Base-by-base conservation (phyloP, 1,140 invertebrate genomes). In the Pogonomyrmex barbatus region DNA sequence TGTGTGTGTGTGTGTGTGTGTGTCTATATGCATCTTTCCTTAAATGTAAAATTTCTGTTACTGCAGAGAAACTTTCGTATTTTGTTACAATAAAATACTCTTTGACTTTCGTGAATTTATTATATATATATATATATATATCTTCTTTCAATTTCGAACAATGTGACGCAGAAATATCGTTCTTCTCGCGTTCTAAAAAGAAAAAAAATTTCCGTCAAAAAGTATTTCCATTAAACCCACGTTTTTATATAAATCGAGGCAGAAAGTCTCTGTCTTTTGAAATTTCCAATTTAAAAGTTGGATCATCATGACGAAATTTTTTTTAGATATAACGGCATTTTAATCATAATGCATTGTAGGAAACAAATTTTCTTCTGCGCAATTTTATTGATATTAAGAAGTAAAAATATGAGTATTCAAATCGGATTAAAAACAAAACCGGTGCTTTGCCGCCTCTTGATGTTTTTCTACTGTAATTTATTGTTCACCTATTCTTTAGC, bases 131-230 rank as follows among this genome's bases (percentile, higher is more conserved):
- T 24, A 24, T 24, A 24, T 24, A 24, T 24, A 8, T 45, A n/a
- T 45, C 12, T 30, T 58, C 52, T 75, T 75, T 76, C 71, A 76
- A 45, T 58, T 75, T 75, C 54, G 58, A 17, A 54, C 14, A 8
- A 58, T 17, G 4, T 9, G 36, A 30, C n/a, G 71, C n/a, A 42
- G 12, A 45, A 58, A 30, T 75, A 58, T 75, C 36, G 9, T 12
- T 56, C 2, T 42, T 12, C 54, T 45, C 4, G 39, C 54, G 2
- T 75, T 56, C 14, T 39, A 30, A 60, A 52, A 42, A 30, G 5
- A 60, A 4, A 30, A 42, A 60, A 4, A n/a, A 8, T 24, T 24
- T 24, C 24, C 24, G 0, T 24, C 24, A 24, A 24, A 24, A 24
- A 24, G 24, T 42, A 42, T 60, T 58, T 30, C 14, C 68, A 71